These are phyloP conservation scores for Coracopsis vasa DNA, from an alignment of 2,113 vertebrate genomes.

Conservation along the genomic window DNA sequence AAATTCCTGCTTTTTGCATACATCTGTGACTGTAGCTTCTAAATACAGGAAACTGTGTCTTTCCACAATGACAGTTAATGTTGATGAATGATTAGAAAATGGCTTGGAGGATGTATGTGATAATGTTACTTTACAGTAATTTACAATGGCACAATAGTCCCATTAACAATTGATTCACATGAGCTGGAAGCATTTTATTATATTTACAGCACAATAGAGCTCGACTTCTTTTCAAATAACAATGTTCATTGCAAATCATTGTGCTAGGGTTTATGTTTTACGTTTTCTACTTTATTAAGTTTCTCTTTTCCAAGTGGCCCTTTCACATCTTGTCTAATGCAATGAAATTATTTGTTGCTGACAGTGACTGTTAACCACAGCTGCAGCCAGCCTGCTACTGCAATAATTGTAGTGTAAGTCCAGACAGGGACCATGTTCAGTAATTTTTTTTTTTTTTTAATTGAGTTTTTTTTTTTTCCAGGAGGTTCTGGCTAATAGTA, in stretches of 20 bases:
- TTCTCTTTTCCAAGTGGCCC: neutral
- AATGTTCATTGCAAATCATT: neutral
- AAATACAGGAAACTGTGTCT: neutral
- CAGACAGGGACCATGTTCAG: neutral
- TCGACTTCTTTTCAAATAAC: slow-evolving; percentile 14
- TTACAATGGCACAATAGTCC: slow-evolving; percentile 30
- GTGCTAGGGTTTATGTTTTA: neutral
- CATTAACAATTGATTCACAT: slow-evolving; percentile 45
- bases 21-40: neutral
- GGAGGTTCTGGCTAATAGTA: neutral
- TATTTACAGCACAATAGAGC: slow-evolving; percentile 39
- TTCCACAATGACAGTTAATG: slow-evolving; percentile 49
- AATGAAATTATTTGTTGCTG: neutral
- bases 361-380: neutral
- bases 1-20: neutral
- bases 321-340: neutral
- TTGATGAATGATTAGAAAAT: slow-evolving; percentile 49
- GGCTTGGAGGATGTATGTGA: slow-evolving; percentile 26
- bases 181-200: slow-evolving; percentile 41
- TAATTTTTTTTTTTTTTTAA: neutral
- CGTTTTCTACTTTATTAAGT: slow-evolving; percentile 5
- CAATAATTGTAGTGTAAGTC: neutral
- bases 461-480: neutral
- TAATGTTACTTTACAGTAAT: slow-evolving; percentile 27
- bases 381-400: neutral